Conservation (phyloP, 2,797 vertebrate species). For the Clarias platycephalus region DNA sequence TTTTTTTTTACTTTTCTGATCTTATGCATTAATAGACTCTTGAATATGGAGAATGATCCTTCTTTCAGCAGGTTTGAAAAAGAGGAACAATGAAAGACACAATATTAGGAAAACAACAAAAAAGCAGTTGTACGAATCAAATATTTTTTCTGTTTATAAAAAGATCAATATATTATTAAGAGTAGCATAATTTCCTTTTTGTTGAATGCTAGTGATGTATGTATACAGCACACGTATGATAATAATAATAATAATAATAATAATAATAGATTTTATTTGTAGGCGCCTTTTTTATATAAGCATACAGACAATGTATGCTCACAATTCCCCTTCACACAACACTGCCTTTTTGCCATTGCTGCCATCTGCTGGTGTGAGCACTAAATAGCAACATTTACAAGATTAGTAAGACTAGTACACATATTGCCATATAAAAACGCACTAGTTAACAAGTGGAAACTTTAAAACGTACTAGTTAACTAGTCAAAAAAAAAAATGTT, state of each 20-base stretch:
- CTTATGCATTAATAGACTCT: neutral
- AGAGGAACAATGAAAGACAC: neutral
- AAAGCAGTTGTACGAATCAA: too few species aligned
- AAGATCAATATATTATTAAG: neutral
- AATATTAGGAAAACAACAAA: neutral
- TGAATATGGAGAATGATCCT: neutral
- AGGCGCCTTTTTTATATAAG: too few species aligned
- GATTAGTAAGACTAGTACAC: neutral
- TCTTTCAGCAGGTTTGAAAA: neutral
- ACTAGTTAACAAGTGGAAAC: too few species aligned
- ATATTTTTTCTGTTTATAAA: neutral
- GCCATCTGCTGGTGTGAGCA: slow-evolving; percentile 37
- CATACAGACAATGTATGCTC: too few species aligned
- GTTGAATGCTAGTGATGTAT: neutral
- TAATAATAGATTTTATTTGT: too few species aligned
- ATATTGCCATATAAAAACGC: too few species aligned
- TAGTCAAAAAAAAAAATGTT: too few species aligned
- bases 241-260: too few species aligned
- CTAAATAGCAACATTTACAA: slow-evolving; percentile 30
- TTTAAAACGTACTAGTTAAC: too few species aligned
- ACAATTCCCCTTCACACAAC: neutral
- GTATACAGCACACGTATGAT: neutral
- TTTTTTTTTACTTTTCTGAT: too few species aligned
- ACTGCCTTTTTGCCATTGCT: slow-evolving; percentile 31
- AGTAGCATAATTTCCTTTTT: neutral